These are phyloP conservation scores for Idris sp. DNA, from an alignment of 1,140 invertebrate species.

Conservation along the genomic window DNA sequence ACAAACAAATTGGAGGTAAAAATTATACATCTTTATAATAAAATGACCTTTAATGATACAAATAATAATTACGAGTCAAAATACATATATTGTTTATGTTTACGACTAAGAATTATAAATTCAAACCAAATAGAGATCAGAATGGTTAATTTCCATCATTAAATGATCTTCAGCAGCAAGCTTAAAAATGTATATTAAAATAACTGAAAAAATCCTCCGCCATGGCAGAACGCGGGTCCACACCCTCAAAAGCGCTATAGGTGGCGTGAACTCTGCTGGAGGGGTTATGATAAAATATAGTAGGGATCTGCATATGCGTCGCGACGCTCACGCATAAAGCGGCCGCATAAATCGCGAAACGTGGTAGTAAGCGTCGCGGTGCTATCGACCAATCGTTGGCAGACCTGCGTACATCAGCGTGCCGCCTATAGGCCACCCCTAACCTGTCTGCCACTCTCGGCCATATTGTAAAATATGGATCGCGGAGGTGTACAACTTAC, in stretches of 20 bases:
- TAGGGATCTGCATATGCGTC: slow-evolving; percentile 62
- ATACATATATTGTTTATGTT: too few relatives aligned
- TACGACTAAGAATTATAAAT: too few relatives aligned
- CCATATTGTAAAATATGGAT: slow-evolving; percentile 78
- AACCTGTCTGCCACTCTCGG: slow-evolving; percentile 71
- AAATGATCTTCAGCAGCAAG: too few relatives aligned
- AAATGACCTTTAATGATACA: too few relatives aligned
- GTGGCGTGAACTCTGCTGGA: slow-evolving; percentile 18
- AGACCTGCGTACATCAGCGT: slow-evolving; percentile 76
- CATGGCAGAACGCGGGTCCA: slow-evolving; percentile 13
- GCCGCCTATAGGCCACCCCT: slow-evolving; percentile 74
- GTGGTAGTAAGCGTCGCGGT: slow-evolving; percentile 69
- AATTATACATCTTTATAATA: too few relatives aligned
- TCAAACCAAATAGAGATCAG: too few relatives aligned
- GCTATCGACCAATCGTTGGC: slow-evolving; percentile 75
- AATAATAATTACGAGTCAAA: too few relatives aligned
- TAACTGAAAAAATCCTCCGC: slow-evolving; percentile 7
- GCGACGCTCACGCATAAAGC: slow-evolving; percentile 56
- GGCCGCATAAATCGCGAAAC: slow-evolving; percentile 64
- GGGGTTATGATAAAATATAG: slow-evolving; percentile 51
- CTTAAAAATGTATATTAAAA: too few relatives aligned
- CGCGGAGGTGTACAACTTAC: slow-evolving; percentile 74
- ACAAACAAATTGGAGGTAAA: too few relatives aligned
- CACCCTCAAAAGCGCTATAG: slow-evolving; percentile 51
- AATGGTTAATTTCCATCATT: too few relatives aligned